Base-by-base conservation (phyloP, 2,888 invertebrate genomes). In the Cataglyphis albicans region DNA sequence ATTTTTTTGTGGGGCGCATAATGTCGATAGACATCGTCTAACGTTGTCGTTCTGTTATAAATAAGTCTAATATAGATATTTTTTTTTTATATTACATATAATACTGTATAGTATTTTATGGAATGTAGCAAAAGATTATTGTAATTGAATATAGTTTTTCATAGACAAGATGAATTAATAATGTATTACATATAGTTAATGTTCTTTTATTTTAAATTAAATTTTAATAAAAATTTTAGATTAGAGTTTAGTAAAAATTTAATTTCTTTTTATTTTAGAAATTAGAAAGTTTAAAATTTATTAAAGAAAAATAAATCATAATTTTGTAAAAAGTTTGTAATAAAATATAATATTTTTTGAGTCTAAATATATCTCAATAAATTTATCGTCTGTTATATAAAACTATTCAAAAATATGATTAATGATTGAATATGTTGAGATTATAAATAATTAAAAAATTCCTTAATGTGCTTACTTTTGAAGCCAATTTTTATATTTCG, bases 401-500 rank as follows among this genome's bases (percentile, higher is more conserved):
- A 29, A 70, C 0, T 10, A 12, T 21, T 52, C 12, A 52, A 18
- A 55, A 73, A 15, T 41, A 59, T 44, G 18, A 32, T 68, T 29
- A 21, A 35, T 55, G 10, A 32, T 1, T 5, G 48, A 52, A 48
- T 10, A 38, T 29, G 9, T 70, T 59, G 12, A 10, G 6, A 61
- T 44, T 41, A 70, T 59, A 80, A 10, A 70, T 3, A 52, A 38
- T 4, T 63, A 29, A 35, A 64, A n/a, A 35, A 41, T 55, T 82
- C 29, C 7, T 41, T n/a, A 29, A 0, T 65, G 21, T 61, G 21
- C 48, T 95, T 95, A 97, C 97, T 97, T 97, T 64, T 96, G 95
- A 52, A 97, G 93, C 97, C 97, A 97, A 87, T 97, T 96, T 92
- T 97, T 97, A 93, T 97, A 97, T 90, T 96, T 96, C 0, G 96